phyloP scores from a whole-genome alignment of 2,797 vertebrate species.

The Hippopotamyrus pictus region DNA sequence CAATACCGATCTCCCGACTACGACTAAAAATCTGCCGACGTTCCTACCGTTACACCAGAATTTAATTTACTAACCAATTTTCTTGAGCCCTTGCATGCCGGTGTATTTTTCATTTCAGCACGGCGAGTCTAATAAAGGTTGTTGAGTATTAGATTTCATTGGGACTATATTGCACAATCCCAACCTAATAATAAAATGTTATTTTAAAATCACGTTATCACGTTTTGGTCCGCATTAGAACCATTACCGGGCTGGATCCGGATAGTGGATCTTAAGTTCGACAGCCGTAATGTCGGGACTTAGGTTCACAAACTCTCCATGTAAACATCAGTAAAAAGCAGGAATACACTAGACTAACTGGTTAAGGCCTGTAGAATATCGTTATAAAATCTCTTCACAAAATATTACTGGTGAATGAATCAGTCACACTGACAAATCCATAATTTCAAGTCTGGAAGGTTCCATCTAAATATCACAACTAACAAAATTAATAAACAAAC shows the following conservation, averaged over 20 bases:
- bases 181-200: not conserved
- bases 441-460: conserved; percentile 29
- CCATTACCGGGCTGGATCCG: not conserved
- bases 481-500: not conserved
- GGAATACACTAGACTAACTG: conserved; percentile 32
- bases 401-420: conserved; percentile 38
- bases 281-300: not conserved
- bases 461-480: conserved; percentile 14
- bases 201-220: not conserved
- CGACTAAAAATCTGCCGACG: not conserved
- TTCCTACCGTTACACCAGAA: not conserved
- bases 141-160: not conserved
- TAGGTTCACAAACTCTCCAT: conserved; percentile 15
- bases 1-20: not conserved
- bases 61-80: not conserved
- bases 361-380: conserved; percentile 43
- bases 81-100: not conserved
- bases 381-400: conserved; percentile 30
- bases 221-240: not conserved
- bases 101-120: not conserved
- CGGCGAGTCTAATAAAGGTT: not conserved
- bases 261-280: not conserved
- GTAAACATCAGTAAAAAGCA: conserved; percentile 26
- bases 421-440: conserved; percentile 28
- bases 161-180: not conserved